Conservation (phyloP, 2,888 invertebrate genomes). For the Microplitis deprimator region DNA sequence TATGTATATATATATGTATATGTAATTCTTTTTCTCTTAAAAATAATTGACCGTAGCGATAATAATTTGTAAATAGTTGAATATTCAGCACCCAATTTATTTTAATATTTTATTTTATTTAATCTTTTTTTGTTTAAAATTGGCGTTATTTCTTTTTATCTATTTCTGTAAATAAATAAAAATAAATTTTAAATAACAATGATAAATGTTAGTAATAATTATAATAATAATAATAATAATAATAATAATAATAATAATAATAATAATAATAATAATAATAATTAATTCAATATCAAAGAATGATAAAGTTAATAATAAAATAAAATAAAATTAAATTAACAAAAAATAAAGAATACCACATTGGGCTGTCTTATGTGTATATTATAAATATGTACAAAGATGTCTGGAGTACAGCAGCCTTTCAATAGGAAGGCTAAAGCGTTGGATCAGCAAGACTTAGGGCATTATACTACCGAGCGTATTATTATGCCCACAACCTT, state of each 20-base stretch:
- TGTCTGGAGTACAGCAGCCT: constrained; percentile 67
- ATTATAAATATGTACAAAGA: constrained; percentile 62
- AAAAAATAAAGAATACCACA: constrained; percentile 37
- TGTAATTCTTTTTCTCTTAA: constrained; percentile 57
- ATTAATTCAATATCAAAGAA: constrained; percentile 19
- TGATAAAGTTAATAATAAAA: constrained; percentile 33
- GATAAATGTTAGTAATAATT: constrained; percentile 10
- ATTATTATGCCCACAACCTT: constrained; percentile 71
- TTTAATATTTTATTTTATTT: constrained; percentile 19
- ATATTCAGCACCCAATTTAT: constrained; percentile 22
- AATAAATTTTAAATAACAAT: constrained; percentile 19
- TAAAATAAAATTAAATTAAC: constrained; percentile 21
- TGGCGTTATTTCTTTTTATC: constrained; percentile 20
- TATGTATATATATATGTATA: constrained; percentile 73
- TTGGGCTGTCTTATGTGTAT: constrained; percentile 50
- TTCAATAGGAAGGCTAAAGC: constrained; percentile 65
- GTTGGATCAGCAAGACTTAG: constrained; percentile 72
- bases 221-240: constrained; percentile 16
- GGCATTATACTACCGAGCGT: constrained; percentile 71
- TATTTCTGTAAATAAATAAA: constrained; percentile 32
- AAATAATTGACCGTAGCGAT: constrained; percentile 29
- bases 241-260: constrained; percentile 21
- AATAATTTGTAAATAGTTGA: constrained; percentile 38
- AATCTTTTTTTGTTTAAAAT: constrained; percentile 23
- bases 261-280: constrained; percentile 14